Percentiles rank a stretch among this genome's conserved stretches.
These are phyloP conservation scores for Dipodomys spectabilis DNA, from an alignment of 2,113 vertebrate species.

Conservation along the genomic window DNA sequence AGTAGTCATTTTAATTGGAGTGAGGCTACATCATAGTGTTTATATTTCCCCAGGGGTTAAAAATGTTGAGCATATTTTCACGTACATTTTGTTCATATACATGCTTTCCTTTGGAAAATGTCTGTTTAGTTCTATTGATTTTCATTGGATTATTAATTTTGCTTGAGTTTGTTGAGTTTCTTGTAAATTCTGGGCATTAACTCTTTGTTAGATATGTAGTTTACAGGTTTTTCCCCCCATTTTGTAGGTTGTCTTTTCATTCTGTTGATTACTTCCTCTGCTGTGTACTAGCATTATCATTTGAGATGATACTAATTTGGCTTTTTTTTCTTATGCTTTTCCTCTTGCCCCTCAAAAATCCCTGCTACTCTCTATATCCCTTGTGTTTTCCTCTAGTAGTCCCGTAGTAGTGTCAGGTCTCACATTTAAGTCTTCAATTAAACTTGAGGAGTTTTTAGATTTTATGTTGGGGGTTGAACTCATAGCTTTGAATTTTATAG, in stretches of 20 bases:
- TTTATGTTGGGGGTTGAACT: no score
- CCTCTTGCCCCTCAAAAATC: no score
- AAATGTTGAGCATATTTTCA: neutral
- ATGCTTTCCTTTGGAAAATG: neutral
- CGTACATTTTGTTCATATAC: neutral
- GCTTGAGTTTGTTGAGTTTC: neutral
- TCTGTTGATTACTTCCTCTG: neutral
- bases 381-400: neutral
- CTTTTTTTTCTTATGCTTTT: neutral
- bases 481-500: no score
- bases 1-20: no score
- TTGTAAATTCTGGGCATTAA: neutral
- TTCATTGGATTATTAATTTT: neutral
- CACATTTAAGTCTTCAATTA: neutral
- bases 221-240: neutral
- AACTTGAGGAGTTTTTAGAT: no score
- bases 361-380: no score
- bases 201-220: neutral
- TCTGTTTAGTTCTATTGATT: neutral
- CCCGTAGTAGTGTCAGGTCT: neutral
- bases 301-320: neutral
- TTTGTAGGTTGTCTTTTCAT: rapidly evolving
- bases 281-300: neutral
- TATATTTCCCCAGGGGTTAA: neutral
- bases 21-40: neutral